These are phyloP conservation scores for Orientallactaga bullata DNA, from an alignment of 2,113 vertebrate genomes.

Conservation along the genomic window DNA sequence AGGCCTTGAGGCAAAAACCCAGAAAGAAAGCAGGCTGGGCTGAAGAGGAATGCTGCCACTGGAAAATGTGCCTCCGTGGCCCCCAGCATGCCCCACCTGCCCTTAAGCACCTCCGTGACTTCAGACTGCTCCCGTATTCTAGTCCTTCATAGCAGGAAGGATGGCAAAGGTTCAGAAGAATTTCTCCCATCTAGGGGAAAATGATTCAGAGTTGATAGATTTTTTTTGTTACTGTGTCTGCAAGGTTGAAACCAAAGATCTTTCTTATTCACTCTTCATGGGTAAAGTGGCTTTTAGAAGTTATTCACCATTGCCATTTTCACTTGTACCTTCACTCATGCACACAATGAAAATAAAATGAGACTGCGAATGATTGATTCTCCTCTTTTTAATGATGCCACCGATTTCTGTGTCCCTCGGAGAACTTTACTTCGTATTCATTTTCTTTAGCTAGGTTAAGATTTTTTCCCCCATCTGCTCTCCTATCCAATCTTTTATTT, in stretches of 20 bases:
- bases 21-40: slow-evolving; percentile 39
- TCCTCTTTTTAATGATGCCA: slow-evolving; percentile 65
- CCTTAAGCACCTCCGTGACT: neutral
- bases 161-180: neutral
- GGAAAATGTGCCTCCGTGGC: neutral
- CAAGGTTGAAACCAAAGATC: slow-evolving; percentile 69
- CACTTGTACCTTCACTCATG: neutral
- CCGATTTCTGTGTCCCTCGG: slow-evolving; percentile 45
- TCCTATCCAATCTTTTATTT: slow-evolving; percentile 9
- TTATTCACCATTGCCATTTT: slow-evolving; percentile 60
- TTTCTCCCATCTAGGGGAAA: neutral
- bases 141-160: neutral
- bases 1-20: neutral
- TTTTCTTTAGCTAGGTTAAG: slow-evolving; percentile 50
- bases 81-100: neutral
- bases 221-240: slow-evolving; percentile 33
- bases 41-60: neutral
- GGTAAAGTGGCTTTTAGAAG: slow-evolving; percentile 70
- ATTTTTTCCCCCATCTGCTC: neutral
- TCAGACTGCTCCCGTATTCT: neutral
- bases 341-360: slow-evolving; percentile 74
- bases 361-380: slow-evolving; percentile 60
- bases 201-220: slow-evolving; percentile 40
- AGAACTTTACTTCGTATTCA: slow-evolving; percentile 27
- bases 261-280: slow-evolving; percentile 59